A percentile compares a stretch with the other conserved stretches of the same genome.
phyloP scores from a whole-genome alignment of 2,113 vertebrate species.

The Elanoides forficatus region DNA sequence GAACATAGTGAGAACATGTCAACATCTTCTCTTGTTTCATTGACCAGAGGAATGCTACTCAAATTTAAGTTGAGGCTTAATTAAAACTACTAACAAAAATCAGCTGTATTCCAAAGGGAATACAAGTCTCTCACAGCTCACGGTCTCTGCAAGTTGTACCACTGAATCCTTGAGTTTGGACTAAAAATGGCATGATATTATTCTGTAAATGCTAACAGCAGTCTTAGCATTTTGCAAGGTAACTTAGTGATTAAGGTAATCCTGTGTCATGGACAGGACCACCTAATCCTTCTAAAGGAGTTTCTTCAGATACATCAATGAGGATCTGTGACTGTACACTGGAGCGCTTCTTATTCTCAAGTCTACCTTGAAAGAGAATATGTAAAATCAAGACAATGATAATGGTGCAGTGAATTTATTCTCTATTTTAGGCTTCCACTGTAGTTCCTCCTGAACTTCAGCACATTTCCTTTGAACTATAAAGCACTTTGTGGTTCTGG shows the following conservation, averaged over 20 bases:
- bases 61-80: neutral
- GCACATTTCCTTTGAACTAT: neutral
- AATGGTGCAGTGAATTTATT: neutral
- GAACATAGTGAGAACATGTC: neutral
- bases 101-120: neutral
- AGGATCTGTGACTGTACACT: neutral
- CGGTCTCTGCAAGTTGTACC: neutral
- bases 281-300: neutral
- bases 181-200: neutral
- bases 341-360: neutral
- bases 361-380: neutral
- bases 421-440: neutral
- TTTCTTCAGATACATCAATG: neutral
- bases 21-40: neutral
- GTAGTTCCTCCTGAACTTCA: neutral
- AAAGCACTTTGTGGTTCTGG: neutral
- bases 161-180: neutral
- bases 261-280: neutral
- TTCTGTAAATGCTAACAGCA: neutral
- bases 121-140: neutral
- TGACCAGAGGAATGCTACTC: neutral
- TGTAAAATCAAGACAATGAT: neutral
- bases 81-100: neutral
- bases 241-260: neutral
- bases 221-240: neutral